Percentiles rank a stretch among this genome's conserved stretches.
These are phyloP conservation scores for Oxyteleia sp. DNA, from an alignment of 2,888 invertebrate species.

Conservation along the genomic window DNA sequence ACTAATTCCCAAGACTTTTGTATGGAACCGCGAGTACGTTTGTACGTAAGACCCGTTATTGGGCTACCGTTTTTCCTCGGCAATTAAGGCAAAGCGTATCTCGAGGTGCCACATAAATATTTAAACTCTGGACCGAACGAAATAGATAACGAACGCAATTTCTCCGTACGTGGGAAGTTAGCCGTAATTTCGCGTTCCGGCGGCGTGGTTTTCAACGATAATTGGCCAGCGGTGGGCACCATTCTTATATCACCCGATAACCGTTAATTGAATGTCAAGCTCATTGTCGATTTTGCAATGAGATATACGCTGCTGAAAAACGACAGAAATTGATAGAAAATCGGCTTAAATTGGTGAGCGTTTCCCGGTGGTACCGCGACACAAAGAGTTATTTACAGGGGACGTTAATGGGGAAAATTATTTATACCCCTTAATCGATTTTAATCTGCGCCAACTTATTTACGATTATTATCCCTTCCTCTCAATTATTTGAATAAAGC, in stretches of 20 bases:
- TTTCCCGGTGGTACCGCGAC: conserved; percentile 9
- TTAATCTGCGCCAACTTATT: conserved; percentile 15
- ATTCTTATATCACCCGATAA: conserved; percentile 61
- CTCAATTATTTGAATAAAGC: conserved; percentile 53
- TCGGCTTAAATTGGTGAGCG: conserved; percentile 41
- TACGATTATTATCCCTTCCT: conserved; percentile 31
- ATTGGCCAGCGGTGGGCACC: conserved; percentile 43
- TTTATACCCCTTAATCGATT: conserved; percentile 19
- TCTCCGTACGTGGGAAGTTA: conserved; percentile 43
- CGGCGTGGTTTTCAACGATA: conserved; percentile 36
- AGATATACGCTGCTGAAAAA: conserved; percentile 44
- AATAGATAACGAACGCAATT: conserved; percentile 56
- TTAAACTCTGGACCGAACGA: conserved; percentile 34
- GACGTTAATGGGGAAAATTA: conserved; percentile 37
- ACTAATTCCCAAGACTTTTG: conserved; percentile 8
- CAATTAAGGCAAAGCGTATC: conserved; percentile 54
- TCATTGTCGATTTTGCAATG: conserved; percentile 66
- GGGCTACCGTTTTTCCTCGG: conserved; percentile 22
- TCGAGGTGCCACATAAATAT: conserved; percentile 51
- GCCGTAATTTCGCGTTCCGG: conserved; percentile 30
- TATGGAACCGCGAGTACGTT: background rate
- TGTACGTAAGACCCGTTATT: background rate
- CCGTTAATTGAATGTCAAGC: conserved; percentile 73
- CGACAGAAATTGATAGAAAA: background rate
- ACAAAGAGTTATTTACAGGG: conserved; percentile 40